A percentile compares a stretch with the other conserved stretches of the same genome.
These are phyloP conservation scores for Cottus gobio DNA, from an alignment of 2,113 vertebrate species.

Conservation along the genomic window DNA sequence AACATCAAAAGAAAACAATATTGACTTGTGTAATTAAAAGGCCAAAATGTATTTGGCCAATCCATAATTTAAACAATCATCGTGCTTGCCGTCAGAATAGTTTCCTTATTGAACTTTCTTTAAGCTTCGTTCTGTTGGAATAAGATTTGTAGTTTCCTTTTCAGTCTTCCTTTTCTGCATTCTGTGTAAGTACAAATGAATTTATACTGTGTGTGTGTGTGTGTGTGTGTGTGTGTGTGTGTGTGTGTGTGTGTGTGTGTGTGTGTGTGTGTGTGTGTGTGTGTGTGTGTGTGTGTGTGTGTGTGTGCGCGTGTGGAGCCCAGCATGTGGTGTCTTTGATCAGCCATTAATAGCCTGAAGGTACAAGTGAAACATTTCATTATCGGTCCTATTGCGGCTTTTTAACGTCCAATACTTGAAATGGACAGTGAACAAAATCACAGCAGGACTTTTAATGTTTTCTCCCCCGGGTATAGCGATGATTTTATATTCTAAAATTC, in stretches of 20 bases:
- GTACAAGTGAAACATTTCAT: conserved; percentile 7
- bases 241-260: neutral
- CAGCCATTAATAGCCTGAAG: neutral
- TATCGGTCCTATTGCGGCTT: conserved; percentile 22
- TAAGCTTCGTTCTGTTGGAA: neutral
- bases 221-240: neutral
- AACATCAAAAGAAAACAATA: neutral
- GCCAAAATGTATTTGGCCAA: neutral
- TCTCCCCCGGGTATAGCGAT: conserved; percentile 16
- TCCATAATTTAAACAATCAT: neutral
- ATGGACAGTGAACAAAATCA: conserved; percentile 41
- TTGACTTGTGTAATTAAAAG: too few species aligned
- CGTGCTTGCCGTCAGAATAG: neutral
- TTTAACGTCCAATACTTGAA: conserved; percentile 27
- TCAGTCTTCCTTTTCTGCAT: neutral
- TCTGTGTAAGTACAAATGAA: neutral
- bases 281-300: neutral
- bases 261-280: neutral
- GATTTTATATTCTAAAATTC: conserved; percentile 36
- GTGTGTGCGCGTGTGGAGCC: neutral
- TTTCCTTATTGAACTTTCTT: neutral
- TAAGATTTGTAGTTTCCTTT: neutral
- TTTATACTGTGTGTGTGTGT: neutral
- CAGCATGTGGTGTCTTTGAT: conserved; percentile 19
- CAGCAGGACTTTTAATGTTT: conserved; percentile 45